Base-by-base conservation (phyloP, 2,797 vertebrate species). In the Sardinella longiceps region DNA sequence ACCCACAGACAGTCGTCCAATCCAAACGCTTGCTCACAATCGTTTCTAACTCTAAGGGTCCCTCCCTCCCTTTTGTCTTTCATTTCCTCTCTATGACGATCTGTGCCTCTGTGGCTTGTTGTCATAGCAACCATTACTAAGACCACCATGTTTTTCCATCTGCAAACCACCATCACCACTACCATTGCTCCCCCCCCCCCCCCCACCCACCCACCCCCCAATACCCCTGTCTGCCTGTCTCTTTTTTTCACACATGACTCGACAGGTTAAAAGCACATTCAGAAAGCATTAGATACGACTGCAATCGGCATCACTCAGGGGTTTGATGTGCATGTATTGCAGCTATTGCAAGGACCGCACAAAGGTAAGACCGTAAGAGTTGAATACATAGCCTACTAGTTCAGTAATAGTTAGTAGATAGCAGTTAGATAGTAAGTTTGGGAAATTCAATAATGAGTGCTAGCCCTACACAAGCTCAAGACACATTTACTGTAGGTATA, bases 41-140 rank as follows among this genome's bases (percentile, higher is more conserved):
- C 18, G n/a, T 58, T 9, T 25, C 23, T 50, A 7, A 1, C n/a
- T n/a, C n/a, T n/a, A n/a, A n/a, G n/a, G n/a, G n/a, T 37, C 53
- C 30, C 39, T 1, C 28, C 45, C 53, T 50, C 0, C 80, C 70
- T 70, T 4, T 15, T 25, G n/a, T 86, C 39, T 50, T 94, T 94
- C 93, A 56, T 70, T 20, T 51, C 60, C 63, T 23, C 53, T 5
- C 53, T 25, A 3, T 53, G 14, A 20, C 51, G n/a, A n/a, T 53
- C 28, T 70, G 11, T 58, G n/a, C 2, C n/a, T 9, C 2, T 7
- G 1, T 63, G 25, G 10, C 25, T 63, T 30, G 33, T 18, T 39
- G 7, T 77, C 70, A 77, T 77, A 18, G 18, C 3, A 77, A 77
- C 37, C 37, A 23, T 77, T 6, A 39, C 70, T 28, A 5, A 39